Conservation (phyloP, 2,888 invertebrate species). For the Schizaphis graminum region DNA sequence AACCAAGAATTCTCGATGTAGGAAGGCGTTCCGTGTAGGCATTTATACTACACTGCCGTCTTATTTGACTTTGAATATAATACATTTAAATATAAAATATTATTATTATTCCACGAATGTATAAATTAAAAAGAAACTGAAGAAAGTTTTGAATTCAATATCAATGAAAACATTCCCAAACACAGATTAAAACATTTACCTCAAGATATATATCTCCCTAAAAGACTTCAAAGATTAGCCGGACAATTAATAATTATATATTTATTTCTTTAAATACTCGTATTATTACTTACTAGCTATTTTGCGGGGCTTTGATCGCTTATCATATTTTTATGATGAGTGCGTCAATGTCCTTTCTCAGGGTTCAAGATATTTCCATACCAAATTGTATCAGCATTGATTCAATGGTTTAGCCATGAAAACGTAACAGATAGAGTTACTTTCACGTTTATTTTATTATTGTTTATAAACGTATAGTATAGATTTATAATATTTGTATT, state of each 20-base stretch:
- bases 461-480: not conserved
- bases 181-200: too few relatives aligned
- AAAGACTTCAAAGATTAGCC: too few relatives aligned
- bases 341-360: not conserved
- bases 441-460: not conserved
- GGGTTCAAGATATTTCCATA: not conserved
- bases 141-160: too few relatives aligned
- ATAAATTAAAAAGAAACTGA: not conserved
- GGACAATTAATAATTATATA: too few relatives aligned
- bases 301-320: not conserved
- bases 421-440: not conserved
- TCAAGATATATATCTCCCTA: too few relatives aligned
- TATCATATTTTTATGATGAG: not conserved
- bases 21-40: slow-evolving; percentile 42
- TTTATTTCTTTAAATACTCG: too few relatives aligned
- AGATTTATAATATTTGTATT: not conserved
- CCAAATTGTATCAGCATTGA: not conserved
- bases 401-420: not conserved
- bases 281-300: not conserved
- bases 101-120: not conserved
- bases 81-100: not conserved
- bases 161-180: too few relatives aligned
- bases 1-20: not conserved
- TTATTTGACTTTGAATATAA: slow-evolving; percentile 17
- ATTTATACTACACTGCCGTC: slow-evolving; percentile 53